Evolutionary conservation across 2,797 vertebrate species (phyloP), one percentile per base, ranked within the genome.

Genomic region (Salarias fasciatus): DNA sequence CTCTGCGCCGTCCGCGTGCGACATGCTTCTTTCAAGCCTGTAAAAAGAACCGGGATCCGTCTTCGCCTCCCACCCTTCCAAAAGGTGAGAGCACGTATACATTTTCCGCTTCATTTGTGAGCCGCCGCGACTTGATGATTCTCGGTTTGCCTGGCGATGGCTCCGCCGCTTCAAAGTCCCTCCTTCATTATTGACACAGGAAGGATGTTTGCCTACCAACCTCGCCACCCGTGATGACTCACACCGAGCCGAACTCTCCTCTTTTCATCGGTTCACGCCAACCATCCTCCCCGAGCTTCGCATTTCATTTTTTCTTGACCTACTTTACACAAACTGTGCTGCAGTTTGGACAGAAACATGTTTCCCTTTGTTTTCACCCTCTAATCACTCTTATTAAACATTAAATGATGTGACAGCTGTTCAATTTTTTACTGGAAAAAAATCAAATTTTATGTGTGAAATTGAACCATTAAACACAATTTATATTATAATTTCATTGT

Each of bases 161-260:
- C 62, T 79, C 33, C 29, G 18, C 43, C 43, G 55, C 50, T 8
- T 42, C 58, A 52, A 54, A 67, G 55, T 79, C 46, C 58, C 67
- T 63, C 61, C 72, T 76, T 81, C 74, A 80, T 83, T 84, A 81
- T 83, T 85, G 84, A 83, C 82, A 81, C 68, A 69, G 75, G 77
- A 72, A 45, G 60, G 55, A 46, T 79, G 73, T 69, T 79, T 83
- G 71, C 69, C 53, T 14, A 61, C 57, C 79, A n/a, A 60, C 65
- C 74, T 77, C 82, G 47, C 79, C 74, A 75, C 86, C 80, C 72
- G 49, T 69, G 75, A 83, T 85, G 83, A 90, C 79, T 88, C 85
- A 79, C 18, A 63, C 63, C 3, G 56, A 68, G 72, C 68, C 74
- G 50, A 84, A 83, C 61, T 79, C 58, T 63, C 70, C 9, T 69